Evolutionary conservation across 2,888 invertebrate genomes (phyloP).

Genomic region (Lasioglossum lativentre): DNA sequence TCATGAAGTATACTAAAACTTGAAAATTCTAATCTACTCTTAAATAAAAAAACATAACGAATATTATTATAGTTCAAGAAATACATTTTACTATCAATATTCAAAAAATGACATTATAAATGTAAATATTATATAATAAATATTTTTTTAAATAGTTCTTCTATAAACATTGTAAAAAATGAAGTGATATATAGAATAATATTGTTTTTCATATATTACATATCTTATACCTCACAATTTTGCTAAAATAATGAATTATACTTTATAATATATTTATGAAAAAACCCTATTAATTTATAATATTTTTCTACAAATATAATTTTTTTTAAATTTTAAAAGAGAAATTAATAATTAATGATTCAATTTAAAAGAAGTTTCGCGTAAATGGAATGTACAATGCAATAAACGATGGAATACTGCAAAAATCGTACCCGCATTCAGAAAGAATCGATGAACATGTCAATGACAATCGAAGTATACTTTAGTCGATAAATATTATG

Average conservation of each 20-base stretch:
- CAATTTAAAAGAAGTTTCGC: not conserved
- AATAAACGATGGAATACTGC: not conserved
- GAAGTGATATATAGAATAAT: not conserved
- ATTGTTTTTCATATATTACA: constrained; percentile 11
- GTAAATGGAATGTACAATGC: not conserved
- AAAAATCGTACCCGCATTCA: constrained; percentile 5
- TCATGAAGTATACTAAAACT: not conserved
- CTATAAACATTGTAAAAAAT: not conserved
- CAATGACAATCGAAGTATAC: constrained; percentile 47
- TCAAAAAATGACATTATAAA: not conserved
- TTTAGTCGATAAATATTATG: constrained; percentile 47
- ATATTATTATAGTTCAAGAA: not conserved
- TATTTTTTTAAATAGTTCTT: not conserved
- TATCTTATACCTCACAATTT: not conserved
- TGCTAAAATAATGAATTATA: not conserved
- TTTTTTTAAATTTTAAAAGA: not conserved
- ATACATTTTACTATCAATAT: not conserved
- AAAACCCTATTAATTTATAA: not conserved
- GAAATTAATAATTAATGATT: not conserved
- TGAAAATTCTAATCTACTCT: not conserved
- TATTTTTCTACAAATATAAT: not conserved
- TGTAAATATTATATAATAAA: not conserved
- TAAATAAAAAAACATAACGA: not conserved
- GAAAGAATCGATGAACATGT: constrained; percentile 45
- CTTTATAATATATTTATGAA: not conserved